Evolutionary conservation across 92 coral and sea anemone species (phyloP).

Genomic region (Palythoa heliodiscus): DNA sequence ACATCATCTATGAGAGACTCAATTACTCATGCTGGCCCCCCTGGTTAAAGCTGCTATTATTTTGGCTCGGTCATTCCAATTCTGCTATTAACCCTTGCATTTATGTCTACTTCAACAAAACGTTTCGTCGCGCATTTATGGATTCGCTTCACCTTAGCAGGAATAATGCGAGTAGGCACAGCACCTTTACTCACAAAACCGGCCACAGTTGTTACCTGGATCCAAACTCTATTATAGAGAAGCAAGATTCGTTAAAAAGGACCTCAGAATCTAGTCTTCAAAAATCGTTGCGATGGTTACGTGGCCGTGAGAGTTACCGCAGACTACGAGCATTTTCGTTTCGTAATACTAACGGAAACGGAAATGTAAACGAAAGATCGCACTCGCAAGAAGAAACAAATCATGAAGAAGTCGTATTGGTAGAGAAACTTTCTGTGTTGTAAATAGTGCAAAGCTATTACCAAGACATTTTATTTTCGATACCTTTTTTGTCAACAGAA

Average conservation of each 20-base stretch:
- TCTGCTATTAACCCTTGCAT: conserved; percentile 81
- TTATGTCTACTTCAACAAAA: conserved; percentile 80
- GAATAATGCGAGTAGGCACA: not conserved
- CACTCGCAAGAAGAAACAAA: not conserved
- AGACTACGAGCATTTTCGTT: conserved; percentile 9
- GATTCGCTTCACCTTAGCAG: conserved; percentile 65
- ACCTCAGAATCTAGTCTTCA: not conserved
- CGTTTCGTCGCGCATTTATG: conserved; percentile 83
- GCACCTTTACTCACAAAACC: not conserved
- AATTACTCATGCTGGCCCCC: conserved; percentile 65
- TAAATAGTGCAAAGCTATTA: not conserved
- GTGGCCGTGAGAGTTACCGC: conserved; percentile 18
- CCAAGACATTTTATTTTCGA: not conserved
- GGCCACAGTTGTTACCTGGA: not conserved
- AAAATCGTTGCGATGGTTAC: not conserved
- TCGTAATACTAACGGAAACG: not conserved
- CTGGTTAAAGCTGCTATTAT: conserved; percentile 54
- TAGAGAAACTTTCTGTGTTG: conserved; percentile 33
- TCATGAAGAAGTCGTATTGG: not conserved
- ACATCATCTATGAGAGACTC: conserved; percentile 72
- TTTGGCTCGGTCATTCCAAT: conserved; percentile 92
- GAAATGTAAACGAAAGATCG: not conserved
- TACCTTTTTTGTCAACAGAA: not conserved
- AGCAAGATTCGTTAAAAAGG: not conserved
- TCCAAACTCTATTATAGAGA: not conserved